These are phyloP conservation scores for Prunella strophiata DNA, from an alignment of 2,797 vertebrate genomes.

Conservation along the genomic window DNA sequence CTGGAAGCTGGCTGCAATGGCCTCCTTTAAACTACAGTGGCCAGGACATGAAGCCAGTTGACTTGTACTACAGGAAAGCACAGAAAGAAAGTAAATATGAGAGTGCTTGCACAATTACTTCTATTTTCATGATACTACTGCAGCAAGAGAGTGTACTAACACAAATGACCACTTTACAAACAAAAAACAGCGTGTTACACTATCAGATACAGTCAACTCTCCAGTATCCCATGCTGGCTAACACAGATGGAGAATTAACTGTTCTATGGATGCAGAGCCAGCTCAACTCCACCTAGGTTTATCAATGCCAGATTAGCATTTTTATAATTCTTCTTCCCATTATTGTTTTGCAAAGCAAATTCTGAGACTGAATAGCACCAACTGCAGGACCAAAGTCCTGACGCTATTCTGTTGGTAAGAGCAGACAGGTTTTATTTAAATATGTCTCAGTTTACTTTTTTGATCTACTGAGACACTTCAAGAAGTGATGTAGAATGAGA, in stretches of 20 bases:
- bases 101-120: background rate
- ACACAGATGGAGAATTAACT: background rate
- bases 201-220: background rate
- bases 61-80: constrained; percentile 36
- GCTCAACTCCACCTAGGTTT: background rate
- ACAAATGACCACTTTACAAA: background rate
- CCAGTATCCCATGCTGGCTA: background rate
- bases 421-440: background rate
- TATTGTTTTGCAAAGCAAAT: background rate
- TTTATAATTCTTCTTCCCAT: background rate
- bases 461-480: background rate
- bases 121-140: background rate
- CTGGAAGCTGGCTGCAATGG: constrained; percentile 3
- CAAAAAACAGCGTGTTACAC: background rate
- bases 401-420: background rate
- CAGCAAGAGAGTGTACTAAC: background rate
- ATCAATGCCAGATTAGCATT: background rate
- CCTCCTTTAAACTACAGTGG: constrained; percentile 17
- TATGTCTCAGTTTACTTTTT: background rate
- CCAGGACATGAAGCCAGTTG: constrained; percentile 32
- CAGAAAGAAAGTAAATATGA: constrained; percentile 33
- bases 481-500: background rate
- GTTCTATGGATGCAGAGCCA: background rate
- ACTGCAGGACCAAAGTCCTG: background rate
- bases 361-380: background rate